Evolutionary conservation across 1,140 invertebrate genomes (phyloP), one percentile per base, ranked within the genome.

Genomic region (Trachymyrmex cornetzi): DNA sequence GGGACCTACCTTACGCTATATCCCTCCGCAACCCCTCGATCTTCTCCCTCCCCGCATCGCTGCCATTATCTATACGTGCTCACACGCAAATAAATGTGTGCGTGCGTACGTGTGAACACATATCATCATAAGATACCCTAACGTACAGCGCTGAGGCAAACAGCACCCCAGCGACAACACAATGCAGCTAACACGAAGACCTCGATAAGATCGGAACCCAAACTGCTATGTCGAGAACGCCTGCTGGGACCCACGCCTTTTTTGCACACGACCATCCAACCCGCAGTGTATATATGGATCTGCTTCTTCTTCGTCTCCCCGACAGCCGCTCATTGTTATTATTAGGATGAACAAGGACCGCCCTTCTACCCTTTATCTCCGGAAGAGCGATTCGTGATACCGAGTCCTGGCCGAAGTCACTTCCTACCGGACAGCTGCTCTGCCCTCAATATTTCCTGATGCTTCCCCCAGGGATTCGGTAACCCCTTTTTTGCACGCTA

Each of bases 161-260:
- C 88, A 88, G 91, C 89, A 89, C 91, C 79, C 86, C 84, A 88
- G 90, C 87, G 89, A 92, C 91, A 93, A 92, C 92, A 94, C 92
- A 93, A 93, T 93, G 89, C 93, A 91, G 91, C 91, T 89, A 92
- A 93, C 91, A 92, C 88, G 87, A 89, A 77, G 66, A 86, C 85
- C 6, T 4, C 88, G 93, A 94, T 94, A 94, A 94, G 92, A 94
- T 94, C 92, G 87, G 88, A 89, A 93, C 93, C 91, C 91, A 87
- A 93, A 93, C 90, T 89, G 91, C 92, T 92, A 88, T 88, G 90
- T 90, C 88, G 91, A 92, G 92, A 93, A 94, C 91, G 91, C 92
- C 93, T 89, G 93, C 93, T 94, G 93, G 89, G 93, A 93, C 91
- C 91, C 90, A 93, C 91, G 90, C 90, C 88, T 93, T 94, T 94